Percentiles rank a stretch among this genome's conserved stretches.
Evolutionary conservation across 2,888 invertebrate genomes (phyloP).

Genomic region (Rotaria sp.): DNA sequence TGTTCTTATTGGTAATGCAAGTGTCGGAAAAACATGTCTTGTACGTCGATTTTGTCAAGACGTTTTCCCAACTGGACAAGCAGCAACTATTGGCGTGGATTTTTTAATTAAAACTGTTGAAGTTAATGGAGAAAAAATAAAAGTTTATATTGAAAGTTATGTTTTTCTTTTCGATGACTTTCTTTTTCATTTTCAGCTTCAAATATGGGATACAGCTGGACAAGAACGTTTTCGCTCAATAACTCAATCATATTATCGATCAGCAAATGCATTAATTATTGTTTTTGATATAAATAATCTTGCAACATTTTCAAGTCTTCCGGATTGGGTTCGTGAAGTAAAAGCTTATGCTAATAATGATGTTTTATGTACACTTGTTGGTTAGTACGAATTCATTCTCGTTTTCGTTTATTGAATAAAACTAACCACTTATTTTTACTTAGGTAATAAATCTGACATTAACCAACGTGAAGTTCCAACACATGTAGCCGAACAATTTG

Average conservation of each 20-base stretch:
- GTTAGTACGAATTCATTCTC: conserved; percentile 59
- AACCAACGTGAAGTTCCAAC: conserved; percentile 83
- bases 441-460: conserved; percentile 93
- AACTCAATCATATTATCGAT: conserved; percentile 92
- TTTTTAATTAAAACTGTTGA: conserved; percentile 99
- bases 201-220: conserved; percentile 88
- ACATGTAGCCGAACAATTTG: conserved; percentile 85
- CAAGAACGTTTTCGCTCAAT: conserved; percentile 90
- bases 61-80: conserved; percentile 91
- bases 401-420: background rate
- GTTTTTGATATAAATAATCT: conserved; percentile 96
- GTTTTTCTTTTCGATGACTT: background rate
- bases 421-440: too few species aligned
- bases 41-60: conserved; percentile 95
- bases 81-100: conserved; percentile 95
- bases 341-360: conserved; percentile 92
- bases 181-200: conserved; percentile 63
- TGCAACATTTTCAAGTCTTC: conserved; percentile 90
- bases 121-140: conserved; percentile 64
- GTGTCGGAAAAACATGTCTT: conserved; percentile 93
- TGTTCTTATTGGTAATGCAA: conserved; percentile 92
- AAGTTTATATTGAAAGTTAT: conserved; percentile 46
- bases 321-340: conserved; percentile 92
- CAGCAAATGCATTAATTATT: conserved; percentile 89
- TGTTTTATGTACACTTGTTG: conserved; percentile 85